phyloP scores from a whole-genome alignment of 2,888 invertebrate genomes.

The Panorpa germanica region DNA sequence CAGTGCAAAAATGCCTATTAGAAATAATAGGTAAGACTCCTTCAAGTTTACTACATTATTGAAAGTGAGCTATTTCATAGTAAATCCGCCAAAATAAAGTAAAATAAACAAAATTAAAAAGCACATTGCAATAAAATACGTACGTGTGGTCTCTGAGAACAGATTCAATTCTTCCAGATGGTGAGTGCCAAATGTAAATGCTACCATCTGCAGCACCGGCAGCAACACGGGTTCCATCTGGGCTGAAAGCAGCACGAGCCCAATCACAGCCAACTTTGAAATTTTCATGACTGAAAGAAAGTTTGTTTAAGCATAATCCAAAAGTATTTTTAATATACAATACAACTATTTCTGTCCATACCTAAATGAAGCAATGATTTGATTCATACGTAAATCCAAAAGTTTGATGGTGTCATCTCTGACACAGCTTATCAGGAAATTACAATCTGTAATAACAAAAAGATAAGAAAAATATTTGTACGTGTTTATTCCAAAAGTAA shows the following conservation, averaged over 20 bases:
- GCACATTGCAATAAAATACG: conserved; percentile 25
- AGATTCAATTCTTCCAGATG: conserved; percentile 52
- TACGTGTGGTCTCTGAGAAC: conserved; percentile 67
- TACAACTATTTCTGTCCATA: conserved; percentile 26
- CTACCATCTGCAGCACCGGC: conserved; percentile 87
- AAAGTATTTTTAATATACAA: conserved; percentile 6
- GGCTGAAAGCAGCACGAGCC: conserved; percentile 82
- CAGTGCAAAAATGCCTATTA: no score
- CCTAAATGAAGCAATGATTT: conserved; percentile 79
- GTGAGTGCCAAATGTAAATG: conserved; percentile 80
- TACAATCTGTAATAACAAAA: conserved; percentile 52
- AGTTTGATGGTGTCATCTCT: conserved; percentile 90
- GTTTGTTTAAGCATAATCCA: conserved; percentile 6
- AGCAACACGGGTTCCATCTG: conserved; percentile 71
- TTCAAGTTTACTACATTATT: no score
- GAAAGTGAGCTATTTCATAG: no score
- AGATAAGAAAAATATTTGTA: conserved; percentile 8
- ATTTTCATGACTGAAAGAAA: conserved; percentile 59
- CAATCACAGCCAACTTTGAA: conserved; percentile 94
- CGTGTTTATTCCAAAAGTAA: no score
- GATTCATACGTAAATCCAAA: conserved; percentile 87
- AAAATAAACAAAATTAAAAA: conserved; percentile 8
- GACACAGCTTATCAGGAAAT: conserved; percentile 78
- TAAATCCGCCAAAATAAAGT: conserved; percentile 3
- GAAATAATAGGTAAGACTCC: no score